Evolutionary conservation across 2,113 vertebrate species (phyloP), one percentile per base, ranked within the genome.

Genomic region (Deroptyus accipitrinus): DNA sequence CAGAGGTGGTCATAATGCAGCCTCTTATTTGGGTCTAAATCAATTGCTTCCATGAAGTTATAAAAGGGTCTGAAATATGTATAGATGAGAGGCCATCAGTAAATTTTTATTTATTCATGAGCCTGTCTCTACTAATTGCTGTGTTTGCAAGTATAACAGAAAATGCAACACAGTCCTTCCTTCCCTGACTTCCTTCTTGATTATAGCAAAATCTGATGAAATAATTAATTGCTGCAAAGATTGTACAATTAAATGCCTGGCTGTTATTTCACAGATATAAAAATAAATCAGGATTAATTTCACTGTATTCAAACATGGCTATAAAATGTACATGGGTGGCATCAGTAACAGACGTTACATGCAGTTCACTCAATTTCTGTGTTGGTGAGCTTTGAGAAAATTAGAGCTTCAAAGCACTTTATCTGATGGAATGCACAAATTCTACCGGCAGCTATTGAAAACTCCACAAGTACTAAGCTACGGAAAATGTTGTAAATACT

Each of bases 61-160:
- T 48, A 48, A 79, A 87, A 86, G 10, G 12, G 1, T 77, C 74
- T 96, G 83, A 91, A 92, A 94, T 51, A 77, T 30, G 13, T 35
- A n/a, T 35, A 70, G 25, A 63, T 31, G 25, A 86, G 37, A 92
- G 51, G 16, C 35, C 61, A 91, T 46, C 79, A 82, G 49, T 54
- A 74, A 31, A 5, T 57, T 86, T 90, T 88, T 95, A n/a, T 77
- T 88, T 93, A 81, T 89, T 96, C 52, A 86, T 48, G 11, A 92
- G 13, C 10, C 23, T 92, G 76, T 79, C 49, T 81, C 41, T 74
- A 63, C 39, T 62, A 74, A 88, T 86, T 64, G 41, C 46, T 79
- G 16, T 0, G 0, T 59, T 83, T 87, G n/a, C 44, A 93, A 75
- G 11, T 31, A 28, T 52, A 77, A 77, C 31, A 83, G 54, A 88